Conservation (phyloP, 2,888 invertebrate genomes). For the Drosophila paramelanica region DNA sequence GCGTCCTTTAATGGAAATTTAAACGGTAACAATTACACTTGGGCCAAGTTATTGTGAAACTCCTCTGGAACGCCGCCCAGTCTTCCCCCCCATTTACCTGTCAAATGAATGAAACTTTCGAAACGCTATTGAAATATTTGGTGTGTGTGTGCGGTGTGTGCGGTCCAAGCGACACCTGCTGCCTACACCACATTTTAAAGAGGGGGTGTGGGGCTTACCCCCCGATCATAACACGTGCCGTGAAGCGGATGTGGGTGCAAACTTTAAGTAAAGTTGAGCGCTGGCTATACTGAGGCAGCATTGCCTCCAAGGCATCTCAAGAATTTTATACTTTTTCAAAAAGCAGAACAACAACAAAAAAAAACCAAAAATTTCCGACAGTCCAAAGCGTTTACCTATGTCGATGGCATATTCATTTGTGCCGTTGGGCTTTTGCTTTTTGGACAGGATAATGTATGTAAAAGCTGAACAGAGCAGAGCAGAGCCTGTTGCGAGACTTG, state of each 20-base stretch:
- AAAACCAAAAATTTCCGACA: slow-evolving; percentile 7
- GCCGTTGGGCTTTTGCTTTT: slow-evolving; percentile 41
- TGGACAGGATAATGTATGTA: slow-evolving; percentile 48
- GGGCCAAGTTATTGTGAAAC: slow-evolving; percentile 53
- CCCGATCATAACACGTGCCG: slow-evolving; percentile 54
- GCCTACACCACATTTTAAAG: slow-evolving; percentile 6
- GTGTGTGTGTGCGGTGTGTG: slow-evolving; percentile 30
- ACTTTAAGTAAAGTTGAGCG: slow-evolving; percentile 47
- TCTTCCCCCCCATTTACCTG: slow-evolving; percentile 38
- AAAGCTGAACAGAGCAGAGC: slow-evolving; percentile 12
- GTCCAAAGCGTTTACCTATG: slow-evolving; percentile 40
- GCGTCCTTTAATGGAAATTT: slow-evolving; percentile 75
- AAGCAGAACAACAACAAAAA: not conserved
- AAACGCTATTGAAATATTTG: slow-evolving; percentile 65
- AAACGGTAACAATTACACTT: slow-evolving; percentile 78
- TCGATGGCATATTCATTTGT: slow-evolving; percentile 51
- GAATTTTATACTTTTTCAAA: slow-evolving; percentile 59
- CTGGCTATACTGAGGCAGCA: slow-evolving; percentile 23
- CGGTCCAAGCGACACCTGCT: slow-evolving; percentile 61
- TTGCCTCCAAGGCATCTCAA: slow-evolving; percentile 49
- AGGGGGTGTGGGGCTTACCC: not conserved
- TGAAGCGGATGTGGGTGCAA: slow-evolving; percentile 33
- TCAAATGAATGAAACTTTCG: slow-evolving; percentile 74
- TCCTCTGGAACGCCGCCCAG: not conserved
- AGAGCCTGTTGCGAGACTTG: slow-evolving; percentile 30